phyloP scores from a whole-genome alignment of 1,140 invertebrate genomes.

The Pemphigus obesinymphae region DNA sequence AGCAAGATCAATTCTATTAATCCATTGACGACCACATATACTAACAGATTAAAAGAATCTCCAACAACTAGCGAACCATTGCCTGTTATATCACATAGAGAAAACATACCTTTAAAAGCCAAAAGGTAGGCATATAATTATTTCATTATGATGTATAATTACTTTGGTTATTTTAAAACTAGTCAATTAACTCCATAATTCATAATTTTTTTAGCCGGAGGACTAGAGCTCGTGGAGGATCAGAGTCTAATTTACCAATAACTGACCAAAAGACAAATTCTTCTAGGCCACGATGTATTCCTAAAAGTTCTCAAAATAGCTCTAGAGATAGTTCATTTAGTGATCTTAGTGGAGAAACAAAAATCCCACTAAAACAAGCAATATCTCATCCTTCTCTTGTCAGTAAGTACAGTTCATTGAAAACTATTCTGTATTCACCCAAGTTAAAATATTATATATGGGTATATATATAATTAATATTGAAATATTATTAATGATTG shows the following conservation, averaged over 20 bases:
- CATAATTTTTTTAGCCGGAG: not conserved
- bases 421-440: too few species aligned
- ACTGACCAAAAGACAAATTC: not conserved
- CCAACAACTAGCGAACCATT: constrained; percentile 29
- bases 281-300: constrained; percentile 9
- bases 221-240: constrained; percentile 21
- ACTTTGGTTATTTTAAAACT: not conserved
- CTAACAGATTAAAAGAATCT: constrained; percentile 18
- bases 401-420: too few species aligned
- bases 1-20: constrained; percentile 60
- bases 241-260: constrained; percentile 25
- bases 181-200: not conserved
- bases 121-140: constrained; percentile 19
- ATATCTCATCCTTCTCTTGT: constrained; percentile 23
- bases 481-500: too few species aligned
- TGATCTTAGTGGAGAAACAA: constrained; percentile 27
- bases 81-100: not conserved
- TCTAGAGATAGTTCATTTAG: constrained; percentile 35
- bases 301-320: constrained; percentile 34
- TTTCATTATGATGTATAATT: not conserved
- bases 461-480: too few species aligned
- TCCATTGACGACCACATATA: not conserved
- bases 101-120: constrained; percentile 7
- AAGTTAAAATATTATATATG: too few species aligned
- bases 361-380: constrained; percentile 16